These are phyloP conservation scores for Arizona elegans DNA, from an alignment of 2,113 vertebrate species.

Conservation along the genomic window DNA sequence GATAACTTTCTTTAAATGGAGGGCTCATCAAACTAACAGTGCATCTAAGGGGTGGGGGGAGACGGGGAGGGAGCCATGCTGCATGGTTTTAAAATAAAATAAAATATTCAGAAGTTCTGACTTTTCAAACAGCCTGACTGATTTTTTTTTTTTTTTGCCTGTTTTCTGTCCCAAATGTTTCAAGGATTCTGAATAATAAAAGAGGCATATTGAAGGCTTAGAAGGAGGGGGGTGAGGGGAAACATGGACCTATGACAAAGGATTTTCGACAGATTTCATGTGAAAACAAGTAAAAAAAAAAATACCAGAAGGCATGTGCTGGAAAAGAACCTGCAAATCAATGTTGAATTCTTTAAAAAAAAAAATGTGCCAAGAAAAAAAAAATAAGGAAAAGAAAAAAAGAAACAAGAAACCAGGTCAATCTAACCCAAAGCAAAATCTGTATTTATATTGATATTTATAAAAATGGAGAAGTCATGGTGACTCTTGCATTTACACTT, in stretches of 20 bases:
- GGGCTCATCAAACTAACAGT: not conserved
- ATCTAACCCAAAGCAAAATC: not conserved
- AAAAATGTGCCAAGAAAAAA: conserved; percentile 32
- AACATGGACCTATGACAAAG: not conserved
- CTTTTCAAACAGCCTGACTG: not conserved
- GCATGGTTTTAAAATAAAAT: conserved; percentile 13
- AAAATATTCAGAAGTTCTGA: not conserved
- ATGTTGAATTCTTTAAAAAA: not conserved
- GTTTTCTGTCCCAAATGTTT: conserved; percentile 10
- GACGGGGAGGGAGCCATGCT: not conserved
- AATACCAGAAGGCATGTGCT: not conserved
- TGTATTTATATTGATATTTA: conserved; percentile 31
- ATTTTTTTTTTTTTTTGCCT: not conserved
- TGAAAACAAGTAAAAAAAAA: conserved; percentile 8
- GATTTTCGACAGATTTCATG: conserved; percentile 30
- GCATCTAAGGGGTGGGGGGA: not conserved
- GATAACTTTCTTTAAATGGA: not conserved
- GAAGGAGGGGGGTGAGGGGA: not conserved
- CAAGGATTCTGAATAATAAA: not conserved
- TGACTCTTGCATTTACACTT: not conserved
- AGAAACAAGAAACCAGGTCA: conserved; percentile 3
- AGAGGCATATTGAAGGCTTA: not conserved
- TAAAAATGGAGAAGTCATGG: conserved; percentile 12
- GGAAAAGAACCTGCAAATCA: conserved; percentile 24
- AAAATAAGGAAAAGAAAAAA: not conserved